These are phyloP conservation scores for Campaea margaritaria DNA, from an alignment of 2,888 invertebrate genomes.

Conservation along the genomic window DNA sequence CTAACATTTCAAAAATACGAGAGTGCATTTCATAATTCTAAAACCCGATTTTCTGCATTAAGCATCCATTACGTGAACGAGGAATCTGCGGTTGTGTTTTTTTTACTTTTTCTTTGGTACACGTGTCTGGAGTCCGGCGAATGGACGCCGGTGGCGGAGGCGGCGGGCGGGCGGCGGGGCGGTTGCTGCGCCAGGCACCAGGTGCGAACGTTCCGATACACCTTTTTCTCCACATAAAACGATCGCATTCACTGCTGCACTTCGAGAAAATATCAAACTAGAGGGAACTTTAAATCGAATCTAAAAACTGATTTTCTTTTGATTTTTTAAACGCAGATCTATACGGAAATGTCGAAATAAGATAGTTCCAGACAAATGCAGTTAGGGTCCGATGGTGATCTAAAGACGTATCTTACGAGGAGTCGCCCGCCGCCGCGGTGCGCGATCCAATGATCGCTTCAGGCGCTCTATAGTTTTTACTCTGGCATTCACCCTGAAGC, in stretches of 20 bases:
- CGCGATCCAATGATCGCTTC: no score
- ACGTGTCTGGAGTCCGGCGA: conserved; percentile 38
- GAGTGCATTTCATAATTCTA: conserved; percentile 31
- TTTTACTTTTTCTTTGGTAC: conserved; percentile 43
- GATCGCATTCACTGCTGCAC: conserved; percentile 36
- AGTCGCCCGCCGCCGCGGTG: no score
- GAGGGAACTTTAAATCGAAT: conserved; percentile 33
- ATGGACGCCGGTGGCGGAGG: conserved; percentile 13
- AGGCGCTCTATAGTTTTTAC: no score
- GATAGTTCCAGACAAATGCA: no score
- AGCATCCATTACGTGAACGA: conserved; percentile 48
- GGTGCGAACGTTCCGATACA: conserved; percentile 59
- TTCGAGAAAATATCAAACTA: conserved; percentile 34
- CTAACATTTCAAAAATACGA: conserved; percentile 25
- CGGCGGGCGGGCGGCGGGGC: conserved; percentile 34
- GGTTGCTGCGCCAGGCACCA: conserved; percentile 44
- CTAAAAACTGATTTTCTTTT: conserved; percentile 27
- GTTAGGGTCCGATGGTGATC: no score
- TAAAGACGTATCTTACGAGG: no score
- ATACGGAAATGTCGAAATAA: no score
- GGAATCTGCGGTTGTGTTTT: conserved; percentile 38
- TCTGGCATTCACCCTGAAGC: no score
- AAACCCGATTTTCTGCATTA: conserved; percentile 45
- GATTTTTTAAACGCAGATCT: not conserved
- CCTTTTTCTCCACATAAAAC: conserved; percentile 50